Conservation (phyloP, 2,888 invertebrate species). For the Hartigia nigra region DNA sequence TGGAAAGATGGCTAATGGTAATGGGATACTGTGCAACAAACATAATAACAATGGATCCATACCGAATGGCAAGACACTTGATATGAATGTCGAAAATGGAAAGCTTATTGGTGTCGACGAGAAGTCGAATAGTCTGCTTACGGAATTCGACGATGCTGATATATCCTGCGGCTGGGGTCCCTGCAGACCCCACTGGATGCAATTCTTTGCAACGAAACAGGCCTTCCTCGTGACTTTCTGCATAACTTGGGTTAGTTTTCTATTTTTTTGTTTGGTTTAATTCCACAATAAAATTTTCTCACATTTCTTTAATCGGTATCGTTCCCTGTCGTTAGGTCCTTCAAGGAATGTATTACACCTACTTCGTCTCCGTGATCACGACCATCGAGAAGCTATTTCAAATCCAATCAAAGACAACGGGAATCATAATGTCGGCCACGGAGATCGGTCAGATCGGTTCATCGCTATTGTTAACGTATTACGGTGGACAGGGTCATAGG, state of each 20-base stretch:
- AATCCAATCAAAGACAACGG: constrained; percentile 91
- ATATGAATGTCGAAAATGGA: constrained; percentile 54
- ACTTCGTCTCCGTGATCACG: constrained; percentile 93
- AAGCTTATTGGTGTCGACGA: constrained; percentile 49
- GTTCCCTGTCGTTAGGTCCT: constrained; percentile 53
- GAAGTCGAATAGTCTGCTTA: constrained; percentile 51
- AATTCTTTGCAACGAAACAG: constrained; percentile 86
- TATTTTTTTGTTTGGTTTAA: not conserved
- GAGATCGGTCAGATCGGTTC: constrained; percentile 95
- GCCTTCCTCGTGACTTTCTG: constrained; percentile 90
- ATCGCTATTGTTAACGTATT: constrained; percentile 86
- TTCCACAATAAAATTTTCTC: not conserved
- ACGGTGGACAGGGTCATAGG: constrained; percentile 91
- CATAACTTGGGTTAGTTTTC: constrained; percentile 78
- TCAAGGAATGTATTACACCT: constrained; percentile 92
- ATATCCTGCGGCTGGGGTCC: constrained; percentile 85
- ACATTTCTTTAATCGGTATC: not conserved
- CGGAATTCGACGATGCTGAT: constrained; percentile 65
- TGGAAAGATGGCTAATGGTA: constrained; percentile 54
- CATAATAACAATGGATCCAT: constrained; percentile 59
- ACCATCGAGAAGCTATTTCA: constrained; percentile 93
- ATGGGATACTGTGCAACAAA: constrained; percentile 52
- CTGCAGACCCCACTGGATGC: constrained; percentile 80
- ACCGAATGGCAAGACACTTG: constrained; percentile 53
- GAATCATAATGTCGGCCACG: constrained; percentile 88